Base-by-base conservation (phyloP, 1,140 invertebrate species). In the Calephelis virginiensis region DNA sequence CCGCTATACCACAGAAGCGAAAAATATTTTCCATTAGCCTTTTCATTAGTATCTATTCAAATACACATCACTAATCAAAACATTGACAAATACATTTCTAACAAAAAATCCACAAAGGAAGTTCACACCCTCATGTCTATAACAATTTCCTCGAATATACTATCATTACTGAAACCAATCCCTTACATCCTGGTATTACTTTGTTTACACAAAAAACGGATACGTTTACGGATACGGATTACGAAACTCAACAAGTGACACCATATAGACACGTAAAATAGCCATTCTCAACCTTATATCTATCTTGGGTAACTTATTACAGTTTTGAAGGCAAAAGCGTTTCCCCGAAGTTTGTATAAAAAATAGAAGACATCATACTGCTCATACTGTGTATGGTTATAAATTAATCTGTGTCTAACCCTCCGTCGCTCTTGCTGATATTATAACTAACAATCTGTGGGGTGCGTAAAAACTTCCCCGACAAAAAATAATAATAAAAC, bases 241-340 rank as follows among this genome's bases (percentile, higher is more conserved):
- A 85, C 77, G 75, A 77, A 80, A 74, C 71, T 83, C 83, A 86
- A 86, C 83, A 86, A 85, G 81, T 85, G 81, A 80, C 82, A 77
- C 78, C 76, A 74, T 76, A 70, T 28, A 2, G 8, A 73, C 56
- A 64, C 46, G 61, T 63, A 72, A 73, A 69, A 46, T 66, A 45
- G 45, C 67, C 50, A 80, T 61, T 70, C 64, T 75, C 66, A 71
- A 72, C 74, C 67, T 71, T 75, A 74, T 61, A 63, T 10, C 46
- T 63, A 6, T 50, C 13, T 56, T 37, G 50, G 47, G 71, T 69
- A 53, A 66, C 43, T 60, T 59, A 62, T n/a, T 66, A 48, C 46
- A 14, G 43, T 63, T 14, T 66, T 45, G 43, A 47, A 47, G 43
- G 17, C 43, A 76, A 64, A 72, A 68, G 64, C 62, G 10, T 59